These are phyloP conservation scores for fruit fly (Drosophila melanogaster) DNA, from an alignment of 1,140 invertebrate species.

Conservation along the genomic window DNA sequence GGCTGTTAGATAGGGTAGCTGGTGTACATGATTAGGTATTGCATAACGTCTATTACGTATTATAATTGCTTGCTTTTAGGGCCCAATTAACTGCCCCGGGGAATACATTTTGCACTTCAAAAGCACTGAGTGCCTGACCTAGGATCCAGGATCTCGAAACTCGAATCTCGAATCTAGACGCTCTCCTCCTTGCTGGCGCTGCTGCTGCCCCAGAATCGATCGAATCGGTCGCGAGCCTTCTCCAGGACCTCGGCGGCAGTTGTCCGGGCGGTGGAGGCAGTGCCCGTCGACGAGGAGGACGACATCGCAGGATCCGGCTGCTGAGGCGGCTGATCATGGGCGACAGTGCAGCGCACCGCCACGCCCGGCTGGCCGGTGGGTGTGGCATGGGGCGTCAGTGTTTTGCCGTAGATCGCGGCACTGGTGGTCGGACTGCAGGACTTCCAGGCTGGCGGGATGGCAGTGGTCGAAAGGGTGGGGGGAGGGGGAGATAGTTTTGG, in stretches of 20 bases:
- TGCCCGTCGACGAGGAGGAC: conserved; percentile 68
- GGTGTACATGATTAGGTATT: conserved; percentile 51
- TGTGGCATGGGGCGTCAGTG: conserved; percentile 55
- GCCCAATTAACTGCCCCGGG: conserved; percentile 21
- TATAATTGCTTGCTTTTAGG: conserved; percentile 25
- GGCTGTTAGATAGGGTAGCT: conserved; percentile 10
- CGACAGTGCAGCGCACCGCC: conserved; percentile 61
- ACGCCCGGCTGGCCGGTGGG: conserved; percentile 49
- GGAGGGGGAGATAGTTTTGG: conserved; percentile 79
- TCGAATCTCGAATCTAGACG: conserved; percentile 56
- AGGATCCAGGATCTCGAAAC: background rate
- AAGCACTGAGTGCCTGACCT: conserved; percentile 31
- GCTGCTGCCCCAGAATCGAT: conserved; percentile 92
- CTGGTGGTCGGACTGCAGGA: conserved; percentile 67
- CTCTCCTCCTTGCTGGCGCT: conserved; percentile 79
- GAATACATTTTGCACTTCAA: conserved; percentile 64
- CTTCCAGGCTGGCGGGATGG: conserved; percentile 74
- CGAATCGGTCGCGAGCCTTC: conserved; percentile 92
- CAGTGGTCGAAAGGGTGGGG: conserved; percentile 52
- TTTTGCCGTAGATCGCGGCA: conserved; percentile 68
- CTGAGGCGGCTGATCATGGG: conserved; percentile 25
- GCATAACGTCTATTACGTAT: conserved; percentile 61
- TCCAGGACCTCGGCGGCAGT: conserved; percentile 92
- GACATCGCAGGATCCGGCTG: conserved; percentile 85
- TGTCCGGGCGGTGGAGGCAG: conserved; percentile 85